A percentile compares a stretch with the other conserved stretches of the same genome.
These are phyloP conservation scores for Palythoa grandiflora DNA, from an alignment of 92 coral and sea anemone species.

Conservation along the genomic window DNA sequence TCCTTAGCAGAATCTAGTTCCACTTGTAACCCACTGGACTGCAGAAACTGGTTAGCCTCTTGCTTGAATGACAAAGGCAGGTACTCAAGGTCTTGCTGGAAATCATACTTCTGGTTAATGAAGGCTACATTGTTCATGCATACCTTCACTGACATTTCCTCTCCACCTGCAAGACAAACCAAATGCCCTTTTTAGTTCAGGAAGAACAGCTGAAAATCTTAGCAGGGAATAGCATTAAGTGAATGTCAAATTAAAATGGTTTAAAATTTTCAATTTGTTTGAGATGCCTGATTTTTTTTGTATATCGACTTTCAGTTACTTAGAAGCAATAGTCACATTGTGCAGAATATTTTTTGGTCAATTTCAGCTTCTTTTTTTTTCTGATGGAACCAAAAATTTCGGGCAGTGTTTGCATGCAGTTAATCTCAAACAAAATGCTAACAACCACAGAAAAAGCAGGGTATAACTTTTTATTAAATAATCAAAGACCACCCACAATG, in stretches of 20 bases:
- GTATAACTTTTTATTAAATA: not conserved
- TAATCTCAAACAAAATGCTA: not conserved
- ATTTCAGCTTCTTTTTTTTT: constrained; percentile 12
- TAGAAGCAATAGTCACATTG: constrained; percentile 15
- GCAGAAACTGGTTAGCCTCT: constrained; percentile 37
- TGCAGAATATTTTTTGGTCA: constrained; percentile 14
- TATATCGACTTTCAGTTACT: constrained; percentile 10
- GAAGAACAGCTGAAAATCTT: constrained; percentile 12
- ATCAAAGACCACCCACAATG: not conserved
- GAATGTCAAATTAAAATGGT: constrained; percentile 13
- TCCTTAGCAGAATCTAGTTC: constrained; percentile 20
- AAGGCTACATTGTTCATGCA: constrained; percentile 17
- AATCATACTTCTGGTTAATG: constrained; percentile 46
- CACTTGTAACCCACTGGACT: not conserved
- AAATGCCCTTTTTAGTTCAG: constrained; percentile 18
- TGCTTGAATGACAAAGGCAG: constrained; percentile 42
- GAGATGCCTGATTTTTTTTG: constrained; percentile 1
- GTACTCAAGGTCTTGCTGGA: constrained; percentile 35
- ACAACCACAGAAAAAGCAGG: not conserved
- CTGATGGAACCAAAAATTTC: not conserved
- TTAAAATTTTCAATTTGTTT: constrained; percentile 10
- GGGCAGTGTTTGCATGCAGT: not conserved
- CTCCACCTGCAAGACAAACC: constrained; percentile 45
- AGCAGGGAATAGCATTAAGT: constrained; percentile 16
- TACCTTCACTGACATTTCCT: constrained; percentile 40